phyloP scores from a whole-genome alignment of 2,113 vertebrate genomes.

The Struthio camelus region DNA sequence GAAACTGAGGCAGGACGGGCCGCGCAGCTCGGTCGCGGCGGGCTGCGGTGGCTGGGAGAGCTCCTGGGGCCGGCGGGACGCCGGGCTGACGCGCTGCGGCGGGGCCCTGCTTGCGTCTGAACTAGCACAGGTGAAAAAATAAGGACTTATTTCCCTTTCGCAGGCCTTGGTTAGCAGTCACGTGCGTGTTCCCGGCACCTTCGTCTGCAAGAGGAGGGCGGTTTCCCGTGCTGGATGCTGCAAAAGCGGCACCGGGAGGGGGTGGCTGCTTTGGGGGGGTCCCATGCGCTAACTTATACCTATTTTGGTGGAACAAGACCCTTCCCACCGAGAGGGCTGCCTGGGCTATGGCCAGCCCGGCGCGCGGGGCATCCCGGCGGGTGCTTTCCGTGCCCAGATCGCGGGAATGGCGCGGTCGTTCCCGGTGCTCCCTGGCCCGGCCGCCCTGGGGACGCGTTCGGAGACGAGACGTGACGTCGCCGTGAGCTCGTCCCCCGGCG shows the following conservation, averaged over 20 bases:
- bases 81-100: not conserved
- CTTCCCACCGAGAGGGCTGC: no score
- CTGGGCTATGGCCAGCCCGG: no score
- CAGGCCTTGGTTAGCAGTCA: not conserved
- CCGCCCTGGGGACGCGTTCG: not conserved
- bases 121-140: rapidly evolving
- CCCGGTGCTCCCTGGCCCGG: not conserved
- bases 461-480: not conserved
- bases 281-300: no score
- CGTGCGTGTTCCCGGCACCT: not conserved
- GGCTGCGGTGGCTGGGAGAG: no score
- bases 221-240: not conserved
- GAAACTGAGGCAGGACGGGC: no score
- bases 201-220: not conserved
- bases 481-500: no score
- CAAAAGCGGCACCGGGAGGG: not conserved
- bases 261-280: no score
- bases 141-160: not conserved
- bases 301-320: no score
- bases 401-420: not conserved
- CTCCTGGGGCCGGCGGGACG: not conserved
- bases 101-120: not conserved
- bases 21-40: no score
- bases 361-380: no score
- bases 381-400: no score